These are phyloP conservation scores for Quadroppia sp. DNA, from an alignment of 2,888 invertebrate species.

Conservation along the genomic window DNA sequence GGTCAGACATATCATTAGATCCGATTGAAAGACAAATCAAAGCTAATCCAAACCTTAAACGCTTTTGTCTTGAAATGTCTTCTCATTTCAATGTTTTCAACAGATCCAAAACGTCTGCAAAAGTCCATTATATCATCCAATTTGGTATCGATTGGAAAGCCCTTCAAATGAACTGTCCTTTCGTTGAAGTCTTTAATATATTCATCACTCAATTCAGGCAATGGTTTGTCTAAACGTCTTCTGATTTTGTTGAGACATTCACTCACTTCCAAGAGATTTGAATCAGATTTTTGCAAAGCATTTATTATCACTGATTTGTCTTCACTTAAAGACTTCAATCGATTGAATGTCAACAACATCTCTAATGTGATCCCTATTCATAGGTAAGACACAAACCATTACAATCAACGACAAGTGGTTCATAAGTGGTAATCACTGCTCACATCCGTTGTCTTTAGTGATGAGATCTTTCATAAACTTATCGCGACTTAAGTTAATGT, in stretches of 20 bases:
- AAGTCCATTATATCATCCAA: slow-evolving; percentile 52
- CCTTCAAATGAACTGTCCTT: slow-evolving; percentile 72
- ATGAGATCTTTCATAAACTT: slow-evolving; percentile 86
- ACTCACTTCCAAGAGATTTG: slow-evolving; percentile 67
- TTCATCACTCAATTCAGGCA: slow-evolving; percentile 80
- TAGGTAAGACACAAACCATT: too few relatives aligned
- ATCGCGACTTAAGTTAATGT: slow-evolving; percentile 84
- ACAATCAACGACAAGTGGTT: slow-evolving; percentile 48
- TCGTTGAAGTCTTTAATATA: slow-evolving; percentile 69
- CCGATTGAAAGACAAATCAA: background rate
- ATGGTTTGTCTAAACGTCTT: slow-evolving; percentile 65
- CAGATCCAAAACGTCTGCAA: slow-evolving; percentile 51
- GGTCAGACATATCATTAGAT: slow-evolving; percentile 46
- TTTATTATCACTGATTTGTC: slow-evolving; percentile 67
- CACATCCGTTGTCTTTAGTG: slow-evolving; percentile 70
- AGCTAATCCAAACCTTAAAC: slow-evolving; percentile 44
- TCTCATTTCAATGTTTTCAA: slow-evolving; percentile 49
- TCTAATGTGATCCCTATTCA: slow-evolving; percentile 73
- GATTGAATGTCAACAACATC: slow-evolving; percentile 79
- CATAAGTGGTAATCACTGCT: slow-evolving; percentile 47
- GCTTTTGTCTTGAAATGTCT: slow-evolving; percentile 43
- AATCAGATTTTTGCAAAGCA: slow-evolving; percentile 69
- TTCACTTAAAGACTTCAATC: slow-evolving; percentile 64
- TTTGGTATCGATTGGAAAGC: slow-evolving; percentile 51
- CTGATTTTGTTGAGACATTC: slow-evolving; percentile 69